Conservation (phyloP, 2,888 invertebrate genomes). For the Hypolimnas misippus region DNA sequence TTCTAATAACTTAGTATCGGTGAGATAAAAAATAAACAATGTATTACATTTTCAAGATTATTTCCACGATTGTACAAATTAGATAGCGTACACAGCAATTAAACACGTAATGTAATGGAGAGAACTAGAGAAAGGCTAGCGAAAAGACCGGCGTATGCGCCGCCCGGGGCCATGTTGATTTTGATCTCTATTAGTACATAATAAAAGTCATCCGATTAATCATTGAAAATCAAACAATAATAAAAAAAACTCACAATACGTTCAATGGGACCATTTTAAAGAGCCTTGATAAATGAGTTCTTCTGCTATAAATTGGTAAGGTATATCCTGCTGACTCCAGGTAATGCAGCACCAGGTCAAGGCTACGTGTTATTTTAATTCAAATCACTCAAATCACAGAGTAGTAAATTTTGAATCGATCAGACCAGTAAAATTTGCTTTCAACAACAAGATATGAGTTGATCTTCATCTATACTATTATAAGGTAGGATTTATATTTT, state of each 20-base stretch:
- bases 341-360: too few relatives aligned
- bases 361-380: too few relatives aligned
- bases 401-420: too few relatives aligned
- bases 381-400: too few relatives aligned
- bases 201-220: slow-evolving; percentile 53
- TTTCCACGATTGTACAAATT: slow-evolving; percentile 33
- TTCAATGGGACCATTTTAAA: too few relatives aligned
- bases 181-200: slow-evolving; percentile 57
- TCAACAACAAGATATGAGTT: too few relatives aligned
- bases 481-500: too few relatives aligned
- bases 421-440: too few relatives aligned
- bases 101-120: slow-evolving; percentile 46
- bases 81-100: slow-evolving; percentile 44
- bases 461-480: too few relatives aligned
- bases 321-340: too few relatives aligned
- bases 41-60: slow-evolving; percentile 23
- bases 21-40: slow-evolving; percentile 29
- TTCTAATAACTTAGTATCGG: neutral
- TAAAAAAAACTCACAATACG: neutral
- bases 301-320: too few relatives aligned
- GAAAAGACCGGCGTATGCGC: slow-evolving; percentile 50
- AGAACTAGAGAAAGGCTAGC: slow-evolving; percentile 52
- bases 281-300: too few relatives aligned
- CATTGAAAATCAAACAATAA: neutral
- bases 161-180: slow-evolving; percentile 64